These are phyloP conservation scores for Tenthredo livida DNA, from an alignment of 2,888 invertebrate species.

Conservation along the genomic window DNA sequence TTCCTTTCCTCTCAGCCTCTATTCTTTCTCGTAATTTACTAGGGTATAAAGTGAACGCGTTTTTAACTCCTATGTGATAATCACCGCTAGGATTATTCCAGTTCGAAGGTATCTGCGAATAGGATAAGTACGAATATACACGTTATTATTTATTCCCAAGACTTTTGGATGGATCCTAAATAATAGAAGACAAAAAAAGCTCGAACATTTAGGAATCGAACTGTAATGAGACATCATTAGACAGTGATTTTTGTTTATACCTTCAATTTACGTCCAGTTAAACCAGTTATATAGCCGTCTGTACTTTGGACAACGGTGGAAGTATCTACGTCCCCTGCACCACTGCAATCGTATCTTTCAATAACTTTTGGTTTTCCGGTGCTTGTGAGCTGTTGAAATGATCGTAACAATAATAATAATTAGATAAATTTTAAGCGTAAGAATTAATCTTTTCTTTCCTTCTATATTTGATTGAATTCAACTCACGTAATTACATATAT, in stretches of 20 bases:
- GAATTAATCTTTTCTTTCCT: not conserved
- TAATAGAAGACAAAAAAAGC: too few relatives aligned
- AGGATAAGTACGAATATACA: not conserved
- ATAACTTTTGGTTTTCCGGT: conserved; percentile 96
- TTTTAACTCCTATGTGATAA: conserved; percentile 93
- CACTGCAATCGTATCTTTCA: conserved; percentile 97
- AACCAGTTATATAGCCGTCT: conserved; percentile 89
- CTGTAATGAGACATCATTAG: not conserved
- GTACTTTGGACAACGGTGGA: conserved; percentile 85
- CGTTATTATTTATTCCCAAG: too few relatives aligned
- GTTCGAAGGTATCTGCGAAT: conserved; percentile 85
- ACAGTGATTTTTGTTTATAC: conserved; percentile 78
- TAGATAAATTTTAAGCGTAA: not conserved
- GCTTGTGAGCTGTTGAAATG: conserved; percentile 85
- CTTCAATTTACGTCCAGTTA: conserved; percentile 93
- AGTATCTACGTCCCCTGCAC: conserved; percentile 98
- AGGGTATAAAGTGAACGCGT: conserved; percentile 93
- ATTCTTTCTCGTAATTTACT: conserved; percentile 90
- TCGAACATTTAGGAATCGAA: too few relatives aligned
- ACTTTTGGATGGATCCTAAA: not conserved
- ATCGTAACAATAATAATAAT: not conserved
- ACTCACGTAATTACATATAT: not conserved
- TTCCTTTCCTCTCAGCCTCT: conserved; percentile 87
- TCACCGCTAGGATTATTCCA: conserved; percentile 93
- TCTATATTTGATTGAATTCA: not conserved